Conservation (phyloP, 2,888 invertebrate species). For the Maniola hyperantus region DNA sequence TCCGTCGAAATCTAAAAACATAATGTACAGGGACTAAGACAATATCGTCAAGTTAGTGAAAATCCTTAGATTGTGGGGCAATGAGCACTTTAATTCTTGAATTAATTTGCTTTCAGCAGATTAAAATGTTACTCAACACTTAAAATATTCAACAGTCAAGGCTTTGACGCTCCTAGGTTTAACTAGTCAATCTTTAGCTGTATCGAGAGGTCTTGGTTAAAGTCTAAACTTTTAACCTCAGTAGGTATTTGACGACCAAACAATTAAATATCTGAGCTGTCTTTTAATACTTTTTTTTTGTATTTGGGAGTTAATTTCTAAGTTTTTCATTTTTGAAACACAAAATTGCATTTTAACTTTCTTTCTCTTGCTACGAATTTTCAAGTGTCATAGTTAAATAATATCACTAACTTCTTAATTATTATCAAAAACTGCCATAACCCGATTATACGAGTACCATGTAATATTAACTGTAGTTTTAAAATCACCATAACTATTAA, state of each 20-base stretch:
- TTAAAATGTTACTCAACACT: not conserved
- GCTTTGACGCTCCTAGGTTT: not conserved
- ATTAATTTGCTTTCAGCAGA: not conserved
- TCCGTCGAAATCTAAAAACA: conserved; percentile 60
- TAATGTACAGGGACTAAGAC: conserved; percentile 77
- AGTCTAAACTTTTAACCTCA: not conserved
- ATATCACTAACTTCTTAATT: conserved; percentile 11
- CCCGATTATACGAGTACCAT: conserved; percentile 16
- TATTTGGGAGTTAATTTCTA: not conserved
- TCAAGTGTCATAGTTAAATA: not conserved
- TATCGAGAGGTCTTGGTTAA: not conserved
- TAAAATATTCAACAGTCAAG: not conserved
- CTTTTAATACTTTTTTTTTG: too few relatives aligned
- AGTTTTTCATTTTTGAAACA: not conserved
- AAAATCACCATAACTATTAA: conserved; percentile 13
- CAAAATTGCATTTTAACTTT: not conserved
- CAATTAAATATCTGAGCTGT: not conserved
- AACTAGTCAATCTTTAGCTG: not conserved
- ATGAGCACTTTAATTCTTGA: conserved; percentile 3
- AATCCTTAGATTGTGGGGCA: conserved; percentile 33
- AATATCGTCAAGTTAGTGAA: conserved; percentile 62
- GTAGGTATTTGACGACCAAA: not conserved
- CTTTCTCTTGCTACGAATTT: not conserved
- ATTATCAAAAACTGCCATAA: conserved; percentile 33
- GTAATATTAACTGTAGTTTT: conserved; percentile 20